A percentile compares a stretch with the other conserved stretches of the same genome.
Conservation (phyloP, 2,113 vertebrate genomes). For the Leiothrix lutea region DNA sequence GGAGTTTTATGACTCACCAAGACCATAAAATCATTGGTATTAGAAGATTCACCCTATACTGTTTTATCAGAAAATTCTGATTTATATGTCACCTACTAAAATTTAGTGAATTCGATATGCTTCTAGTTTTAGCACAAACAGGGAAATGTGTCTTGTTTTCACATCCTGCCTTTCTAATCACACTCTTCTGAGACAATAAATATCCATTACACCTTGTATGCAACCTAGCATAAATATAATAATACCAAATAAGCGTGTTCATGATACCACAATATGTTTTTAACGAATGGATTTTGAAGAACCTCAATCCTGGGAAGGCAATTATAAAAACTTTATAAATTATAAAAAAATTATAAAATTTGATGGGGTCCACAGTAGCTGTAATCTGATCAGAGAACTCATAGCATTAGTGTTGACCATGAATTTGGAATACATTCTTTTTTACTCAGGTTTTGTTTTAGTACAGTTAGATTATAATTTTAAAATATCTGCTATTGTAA, state of each 20-base stretch:
- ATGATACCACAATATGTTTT: not conserved
- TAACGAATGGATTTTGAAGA: conserved; percentile 18
- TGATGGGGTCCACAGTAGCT: not conserved
- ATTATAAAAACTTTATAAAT: too few relatives aligned
- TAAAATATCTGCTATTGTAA: not conserved
- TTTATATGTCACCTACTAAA: conserved; percentile 43
- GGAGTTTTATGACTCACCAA: conserved; percentile 22
- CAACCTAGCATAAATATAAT: not conserved
- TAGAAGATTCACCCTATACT: conserved; percentile 21
- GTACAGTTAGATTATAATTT: not conserved
- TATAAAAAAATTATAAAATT: not conserved
- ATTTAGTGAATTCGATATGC: not conserved
- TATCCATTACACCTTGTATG: not conserved
- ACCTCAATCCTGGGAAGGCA: not conserved
- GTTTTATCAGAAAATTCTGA: conserved; percentile 41
- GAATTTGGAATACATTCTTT: not conserved
- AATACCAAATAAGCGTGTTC: not conserved
- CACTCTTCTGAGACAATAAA: conserved; percentile 18
- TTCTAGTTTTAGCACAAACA: conserved; percentile 40
- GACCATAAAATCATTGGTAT: conserved; percentile 35
- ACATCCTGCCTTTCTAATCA: not conserved
- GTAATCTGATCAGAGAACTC: not conserved
- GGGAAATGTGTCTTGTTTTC: conserved; percentile 31
- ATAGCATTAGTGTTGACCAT: not conserved
- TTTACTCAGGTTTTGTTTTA: not conserved